Percentiles rank a stretch among this genome's conserved stretches.
phyloP scores from a whole-genome alignment of 2,797 vertebrate genomes.

The Poecilia gillii region DNA sequence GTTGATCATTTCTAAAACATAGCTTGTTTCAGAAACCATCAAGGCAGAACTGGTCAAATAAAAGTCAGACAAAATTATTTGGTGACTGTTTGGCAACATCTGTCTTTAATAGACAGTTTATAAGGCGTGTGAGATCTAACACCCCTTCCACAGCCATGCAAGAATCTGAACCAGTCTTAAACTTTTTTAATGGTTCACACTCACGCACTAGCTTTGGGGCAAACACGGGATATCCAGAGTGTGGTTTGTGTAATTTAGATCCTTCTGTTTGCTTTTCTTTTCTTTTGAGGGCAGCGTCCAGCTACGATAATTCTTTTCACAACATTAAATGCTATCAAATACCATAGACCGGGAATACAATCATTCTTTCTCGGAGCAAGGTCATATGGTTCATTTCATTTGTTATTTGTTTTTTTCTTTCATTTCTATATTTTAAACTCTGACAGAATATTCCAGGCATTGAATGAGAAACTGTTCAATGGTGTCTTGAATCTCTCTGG shows the following conservation, averaged over 20 bases:
- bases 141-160: neutral
- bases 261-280: conserved; percentile 58
- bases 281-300: conserved; percentile 32
- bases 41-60: neutral
- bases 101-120: neutral
- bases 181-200: neutral
- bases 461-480: conserved; percentile 30
- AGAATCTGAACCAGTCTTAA: conserved; percentile 11
- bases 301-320: conserved; percentile 61
- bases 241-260: conserved; percentile 49
- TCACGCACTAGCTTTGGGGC: conserved; percentile 15
- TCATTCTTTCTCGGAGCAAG: conserved; percentile 40
- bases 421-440: neutral
- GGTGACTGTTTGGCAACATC: neutral
- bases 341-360: conserved; percentile 35
- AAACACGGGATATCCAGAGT: conserved; percentile 19
- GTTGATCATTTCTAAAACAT: neutral
- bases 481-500: conserved; percentile 34
- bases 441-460: conserved; percentile 34
- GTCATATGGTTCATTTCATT: conserved; percentile 18
- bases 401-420: conserved; percentile 24
- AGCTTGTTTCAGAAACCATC: neutral
- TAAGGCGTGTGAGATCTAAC: neutral
- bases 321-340: conserved; percentile 48
- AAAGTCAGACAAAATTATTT: neutral